phyloP scores from a whole-genome alignment of 1,140 invertebrate species.

The Antheraea pernyi region DNA sequence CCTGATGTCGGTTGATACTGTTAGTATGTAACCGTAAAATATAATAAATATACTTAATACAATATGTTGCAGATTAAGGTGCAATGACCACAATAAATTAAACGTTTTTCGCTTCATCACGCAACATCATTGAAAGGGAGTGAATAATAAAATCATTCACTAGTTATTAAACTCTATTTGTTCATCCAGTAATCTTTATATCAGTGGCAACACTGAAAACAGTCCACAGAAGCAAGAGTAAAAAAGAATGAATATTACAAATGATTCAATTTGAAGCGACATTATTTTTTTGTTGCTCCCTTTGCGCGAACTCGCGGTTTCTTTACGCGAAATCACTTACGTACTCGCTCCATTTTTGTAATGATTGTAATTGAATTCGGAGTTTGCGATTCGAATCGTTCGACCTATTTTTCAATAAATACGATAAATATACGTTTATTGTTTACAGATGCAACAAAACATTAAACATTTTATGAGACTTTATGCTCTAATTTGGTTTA shows the following conservation, averaged over 20 bases:
- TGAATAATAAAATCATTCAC: neutral
- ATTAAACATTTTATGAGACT: too few relatives aligned
- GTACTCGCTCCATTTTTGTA: constrained; percentile 40
- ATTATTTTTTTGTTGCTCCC: constrained; percentile 58
- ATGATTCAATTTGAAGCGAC: constrained; percentile 64
- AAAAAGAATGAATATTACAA: constrained; percentile 68
- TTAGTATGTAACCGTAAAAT: too few relatives aligned
- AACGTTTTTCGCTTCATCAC: too few relatives aligned
- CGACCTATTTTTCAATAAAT: neutral
- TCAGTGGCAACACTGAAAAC: constrained; percentile 32
- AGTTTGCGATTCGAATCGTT: constrained; percentile 15
- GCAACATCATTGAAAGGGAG: too few relatives aligned
- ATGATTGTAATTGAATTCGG: constrained; percentile 39
- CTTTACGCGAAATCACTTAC: constrained; percentile 47
- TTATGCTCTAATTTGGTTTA: too few relatives aligned
- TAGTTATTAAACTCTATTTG: neutral
- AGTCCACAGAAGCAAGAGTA: constrained; percentile 52
- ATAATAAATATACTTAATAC: too few relatives aligned
- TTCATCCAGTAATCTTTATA: constrained; percentile 13
- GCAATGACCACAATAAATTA: too few relatives aligned
- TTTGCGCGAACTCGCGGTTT: constrained; percentile 37
- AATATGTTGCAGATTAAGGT: too few relatives aligned
- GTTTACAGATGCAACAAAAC: too few relatives aligned
- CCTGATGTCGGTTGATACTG: too few relatives aligned
- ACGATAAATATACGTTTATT: constrained; percentile 1